These are phyloP conservation scores for Aulostomus chinensis DNA, from an alignment of 2,797 vertebrate species.

Conservation along the genomic window DNA sequence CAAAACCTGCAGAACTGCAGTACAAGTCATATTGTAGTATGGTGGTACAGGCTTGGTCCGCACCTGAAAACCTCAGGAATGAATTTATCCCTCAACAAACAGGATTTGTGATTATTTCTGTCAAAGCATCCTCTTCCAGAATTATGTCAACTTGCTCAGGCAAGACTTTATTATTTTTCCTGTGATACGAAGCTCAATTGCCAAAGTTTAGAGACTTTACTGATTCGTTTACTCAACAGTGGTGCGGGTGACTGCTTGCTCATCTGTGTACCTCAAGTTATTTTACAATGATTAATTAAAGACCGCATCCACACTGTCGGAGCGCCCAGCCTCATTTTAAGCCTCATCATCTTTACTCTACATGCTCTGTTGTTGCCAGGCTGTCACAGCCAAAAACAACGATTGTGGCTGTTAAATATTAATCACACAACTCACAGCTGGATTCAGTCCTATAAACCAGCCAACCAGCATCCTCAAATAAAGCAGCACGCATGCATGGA, in stretches of 20 bases:
- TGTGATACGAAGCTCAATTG: slow-evolving; percentile 12
- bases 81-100: neutral
- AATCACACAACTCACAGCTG: slow-evolving; percentile 14
- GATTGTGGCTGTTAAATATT: slow-evolving; percentile 24
- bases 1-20: slow-evolving; percentile 12
- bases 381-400: slow-evolving; percentile 19
- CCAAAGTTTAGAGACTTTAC: slow-evolving; percentile 20
- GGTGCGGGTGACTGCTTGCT: slow-evolving; percentile 24
- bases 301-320: slow-evolving; percentile 24
- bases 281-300: slow-evolving; percentile 53
- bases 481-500: no score
- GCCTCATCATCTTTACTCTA: slow-evolving; percentile 29
- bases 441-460: slow-evolving; percentile 4
- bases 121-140: slow-evolving; percentile 25
- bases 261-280: slow-evolving; percentile 33
- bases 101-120: slow-evolving; percentile 33
- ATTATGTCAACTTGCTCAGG: slow-evolving; percentile 29
- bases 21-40: slow-evolving; percentile 12
- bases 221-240: slow-evolving; percentile 26
- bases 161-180: slow-evolving; percentile 11
- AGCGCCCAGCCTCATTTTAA: slow-evolving; percentile 28
- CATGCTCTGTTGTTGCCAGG: slow-evolving; percentile 6
- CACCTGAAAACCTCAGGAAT: slow-evolving; percentile 7
- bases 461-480: neutral
- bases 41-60: slow-evolving; percentile 17